Conservation (phyloP, 1,140 invertebrate genomes). For the Drosophila pseudoobscura region DNA sequence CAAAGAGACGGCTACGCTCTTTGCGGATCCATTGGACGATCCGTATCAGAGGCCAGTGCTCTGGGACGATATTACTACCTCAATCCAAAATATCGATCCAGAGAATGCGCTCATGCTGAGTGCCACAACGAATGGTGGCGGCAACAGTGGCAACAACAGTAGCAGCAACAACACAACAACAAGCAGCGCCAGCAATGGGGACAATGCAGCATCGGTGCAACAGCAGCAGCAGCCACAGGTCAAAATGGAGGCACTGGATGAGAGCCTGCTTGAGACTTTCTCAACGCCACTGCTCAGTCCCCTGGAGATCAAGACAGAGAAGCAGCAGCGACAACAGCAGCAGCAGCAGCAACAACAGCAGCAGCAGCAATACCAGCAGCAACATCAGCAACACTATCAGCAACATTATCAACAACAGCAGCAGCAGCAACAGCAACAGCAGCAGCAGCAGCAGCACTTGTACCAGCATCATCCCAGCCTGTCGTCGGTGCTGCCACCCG, state of each 20-base stretch:
- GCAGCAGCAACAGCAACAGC: constrained; percentile 50
- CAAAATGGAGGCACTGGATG: constrained; percentile 90
- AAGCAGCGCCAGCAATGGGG: constrained; percentile 28
- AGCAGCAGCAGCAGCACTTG: constrained; percentile 73
- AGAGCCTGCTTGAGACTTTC: constrained; percentile 83
- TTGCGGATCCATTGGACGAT: constrained; percentile 88
- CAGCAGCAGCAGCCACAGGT: constrained; percentile 84
- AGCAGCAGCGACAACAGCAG: constrained; percentile 84
- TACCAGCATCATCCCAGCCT: constrained; percentile 81
- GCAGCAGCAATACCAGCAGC: constrained; percentile 54
- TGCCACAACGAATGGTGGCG: constrained; percentile 44
- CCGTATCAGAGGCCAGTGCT: constrained; percentile 91
- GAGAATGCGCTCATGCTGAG: constrained; percentile 94
- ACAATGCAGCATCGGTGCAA: constrained; percentile 38
- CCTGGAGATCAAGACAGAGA: constrained; percentile 88
- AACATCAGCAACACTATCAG: constrained; percentile 64
- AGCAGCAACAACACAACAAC: constrained; percentile 22
- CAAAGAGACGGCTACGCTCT: constrained; percentile 77
- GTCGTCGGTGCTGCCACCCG: constrained; percentile 66
- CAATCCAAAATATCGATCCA: constrained; percentile 93
- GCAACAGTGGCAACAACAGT: constrained; percentile 33
- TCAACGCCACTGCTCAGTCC: constrained; percentile 88
- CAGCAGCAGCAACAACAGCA: constrained; percentile 56
- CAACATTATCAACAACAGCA: constrained; percentile 61
- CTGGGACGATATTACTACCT: constrained; percentile 95